Percentiles rank a stretch among this genome's conserved stretches.
Evolutionary conservation across 92 coral and sea anemone genomes (phyloP).

Genomic region (Porites lobata): DNA sequence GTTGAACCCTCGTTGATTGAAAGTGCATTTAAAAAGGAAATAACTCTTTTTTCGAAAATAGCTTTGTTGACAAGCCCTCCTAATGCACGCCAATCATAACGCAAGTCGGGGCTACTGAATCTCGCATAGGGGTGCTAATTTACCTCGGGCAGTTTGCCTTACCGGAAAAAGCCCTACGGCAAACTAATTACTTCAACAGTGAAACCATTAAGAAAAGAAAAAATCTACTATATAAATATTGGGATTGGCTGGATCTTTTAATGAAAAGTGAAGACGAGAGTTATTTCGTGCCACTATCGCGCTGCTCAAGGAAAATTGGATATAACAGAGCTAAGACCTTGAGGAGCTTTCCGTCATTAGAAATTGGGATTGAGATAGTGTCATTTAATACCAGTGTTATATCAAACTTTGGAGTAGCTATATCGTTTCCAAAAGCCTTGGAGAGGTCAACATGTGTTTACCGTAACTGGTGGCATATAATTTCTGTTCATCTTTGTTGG

Average conservation of each 20-base stretch:
- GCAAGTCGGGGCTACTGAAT: constrained; percentile 5
- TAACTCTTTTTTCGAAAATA: constrained; percentile 1
- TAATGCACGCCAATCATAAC: not conserved
- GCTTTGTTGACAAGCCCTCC: not conserved
- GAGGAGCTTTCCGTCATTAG: constrained; percentile 16
- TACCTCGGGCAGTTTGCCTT: constrained; percentile 10
- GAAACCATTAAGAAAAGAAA: constrained; percentile 5
- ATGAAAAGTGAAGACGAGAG: constrained; percentile 26
- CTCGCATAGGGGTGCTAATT: constrained; percentile 22
- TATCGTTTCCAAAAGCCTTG: constrained; percentile 28
- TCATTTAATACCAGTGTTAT: constrained; percentile 46
- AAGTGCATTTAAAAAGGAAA: constrained; percentile 12
- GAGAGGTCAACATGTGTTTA: constrained; percentile 18
- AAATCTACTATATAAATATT: constrained; percentile 38
- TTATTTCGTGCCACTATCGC: not conserved
- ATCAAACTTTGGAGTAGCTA: not conserved
- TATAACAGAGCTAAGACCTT: not conserved
- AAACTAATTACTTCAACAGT: constrained; percentile 38
- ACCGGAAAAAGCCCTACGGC: constrained; percentile 35
- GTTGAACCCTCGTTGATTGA: not conserved
- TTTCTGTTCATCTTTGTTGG: not conserved
- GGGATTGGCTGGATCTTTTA: constrained; percentile 10
- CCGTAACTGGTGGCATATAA: not conserved
- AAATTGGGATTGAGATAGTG: not conserved
- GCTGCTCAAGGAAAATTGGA: not conserved